phyloP scores from a whole-genome alignment of 2,113 vertebrate species.

The cattle (Bos taurus) region DNA sequence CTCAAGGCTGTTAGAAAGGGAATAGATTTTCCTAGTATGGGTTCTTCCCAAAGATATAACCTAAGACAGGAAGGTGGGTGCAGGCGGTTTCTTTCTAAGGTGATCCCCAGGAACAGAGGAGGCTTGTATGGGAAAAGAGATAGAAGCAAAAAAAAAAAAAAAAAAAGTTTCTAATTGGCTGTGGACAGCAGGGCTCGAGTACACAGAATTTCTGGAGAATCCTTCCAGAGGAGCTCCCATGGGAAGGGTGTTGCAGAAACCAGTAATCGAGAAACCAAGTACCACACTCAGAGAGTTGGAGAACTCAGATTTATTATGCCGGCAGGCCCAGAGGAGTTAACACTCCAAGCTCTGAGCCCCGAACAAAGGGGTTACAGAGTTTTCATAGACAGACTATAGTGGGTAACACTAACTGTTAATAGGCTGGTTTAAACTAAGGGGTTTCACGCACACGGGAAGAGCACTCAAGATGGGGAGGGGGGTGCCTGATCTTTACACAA shows the following conservation, averaged over 20 bases:
- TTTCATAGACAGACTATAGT: background rate
- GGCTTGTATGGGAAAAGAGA: background rate
- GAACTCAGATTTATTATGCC: background rate
- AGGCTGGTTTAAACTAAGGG: background rate
- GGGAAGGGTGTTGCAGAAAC: background rate
- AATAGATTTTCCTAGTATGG: background rate
- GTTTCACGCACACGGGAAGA: fast-evolving
- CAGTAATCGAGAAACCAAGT: background rate
- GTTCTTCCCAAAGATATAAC: background rate
- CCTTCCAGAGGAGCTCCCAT: background rate
- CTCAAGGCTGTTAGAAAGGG: background rate
- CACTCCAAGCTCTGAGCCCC: background rate
- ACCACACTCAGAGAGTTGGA: background rate
- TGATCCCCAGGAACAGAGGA: background rate
- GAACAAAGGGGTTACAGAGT: background rate
- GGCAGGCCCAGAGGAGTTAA: background rate
- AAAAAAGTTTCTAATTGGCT: background rate
- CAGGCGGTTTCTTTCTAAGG: background rate
- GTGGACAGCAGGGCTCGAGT: background rate
- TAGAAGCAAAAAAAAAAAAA: background rate
- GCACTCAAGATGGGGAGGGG: background rate
- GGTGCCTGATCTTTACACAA: background rate
- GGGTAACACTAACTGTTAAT: background rate
- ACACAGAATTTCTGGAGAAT: background rate
- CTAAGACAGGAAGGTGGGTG: background rate